Conservation (phyloP, 2,888 invertebrate species). For the Oxystoma pomonae region DNA sequence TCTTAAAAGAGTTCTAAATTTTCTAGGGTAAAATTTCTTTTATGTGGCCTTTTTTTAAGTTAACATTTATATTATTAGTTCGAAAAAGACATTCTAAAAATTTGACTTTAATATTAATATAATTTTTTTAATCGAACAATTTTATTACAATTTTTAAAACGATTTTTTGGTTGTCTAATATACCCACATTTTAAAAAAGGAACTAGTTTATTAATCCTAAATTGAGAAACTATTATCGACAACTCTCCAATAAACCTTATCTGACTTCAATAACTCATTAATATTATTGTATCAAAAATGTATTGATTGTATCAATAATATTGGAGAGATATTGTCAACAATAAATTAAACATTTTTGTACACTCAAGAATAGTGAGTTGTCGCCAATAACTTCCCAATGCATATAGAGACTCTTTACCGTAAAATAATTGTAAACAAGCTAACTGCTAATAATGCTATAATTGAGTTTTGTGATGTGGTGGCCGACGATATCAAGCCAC, state of each 20-base stretch:
- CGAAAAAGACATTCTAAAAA: background rate
- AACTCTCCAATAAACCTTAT: no score
- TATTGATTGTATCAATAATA: no score
- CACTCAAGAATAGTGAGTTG: no score
- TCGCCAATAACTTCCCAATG: no score
- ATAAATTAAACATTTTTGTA: no score
- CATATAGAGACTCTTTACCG: constrained; percentile 17
- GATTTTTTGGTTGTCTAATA: background rate
- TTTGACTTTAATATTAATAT: no score
- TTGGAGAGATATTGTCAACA: no score
- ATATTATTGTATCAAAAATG: no score
- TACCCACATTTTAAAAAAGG: background rate
- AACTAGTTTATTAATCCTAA: background rate
- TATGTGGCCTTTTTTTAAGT: background rate
- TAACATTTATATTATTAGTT: background rate
- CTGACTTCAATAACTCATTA: no score
- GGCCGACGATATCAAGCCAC: constrained; percentile 33
- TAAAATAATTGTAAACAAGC: constrained; percentile 17
- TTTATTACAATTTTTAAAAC: background rate
- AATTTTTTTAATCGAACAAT: background rate
- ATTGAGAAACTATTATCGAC: no score
- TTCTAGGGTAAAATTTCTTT: background rate
- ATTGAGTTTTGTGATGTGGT: constrained; percentile 18
- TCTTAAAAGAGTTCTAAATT: background rate
- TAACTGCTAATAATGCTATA: constrained; percentile 16